Percentiles rank a stretch among this genome's conserved stretches.
Evolutionary conservation across 1,140 invertebrate species (phyloP).

Genomic region (Ylistrum balloti): DNA sequence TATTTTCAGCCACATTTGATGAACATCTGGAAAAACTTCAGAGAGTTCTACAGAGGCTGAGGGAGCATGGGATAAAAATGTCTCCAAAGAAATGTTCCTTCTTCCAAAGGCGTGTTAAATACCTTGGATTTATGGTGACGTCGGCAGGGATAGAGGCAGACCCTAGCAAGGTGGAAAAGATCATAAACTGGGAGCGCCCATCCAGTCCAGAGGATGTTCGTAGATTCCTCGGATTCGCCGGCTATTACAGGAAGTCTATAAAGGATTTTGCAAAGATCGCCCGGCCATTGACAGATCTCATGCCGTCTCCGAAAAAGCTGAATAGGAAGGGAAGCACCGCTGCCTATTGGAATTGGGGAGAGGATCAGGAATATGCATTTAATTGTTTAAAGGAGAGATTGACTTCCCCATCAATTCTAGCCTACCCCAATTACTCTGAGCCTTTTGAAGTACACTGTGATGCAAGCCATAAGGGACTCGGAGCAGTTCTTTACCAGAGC

Average conservation of each 20-base stretch:
- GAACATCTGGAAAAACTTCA: slow-evolving; percentile 55
- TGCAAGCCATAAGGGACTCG: slow-evolving; percentile 66
- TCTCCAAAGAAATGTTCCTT: slow-evolving; percentile 77
- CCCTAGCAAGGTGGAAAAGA: slow-evolving; percentile 57
- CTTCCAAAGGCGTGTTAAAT: slow-evolving; percentile 65
- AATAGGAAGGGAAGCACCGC: background rate
- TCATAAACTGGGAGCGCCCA: slow-evolving; percentile 56
- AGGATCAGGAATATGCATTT: slow-evolving; percentile 55
- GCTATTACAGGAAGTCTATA: slow-evolving; percentile 72
- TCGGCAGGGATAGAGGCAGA: slow-evolving; percentile 60
- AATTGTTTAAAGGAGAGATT: slow-evolving; percentile 49
- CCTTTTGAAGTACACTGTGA: slow-evolving; percentile 70
- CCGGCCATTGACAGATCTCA: slow-evolving; percentile 49
- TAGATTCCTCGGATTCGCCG: slow-evolving; percentile 66
- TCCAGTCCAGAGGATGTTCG: slow-evolving; percentile 73
- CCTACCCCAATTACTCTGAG: slow-evolving; percentile 58
- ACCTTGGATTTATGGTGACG: slow-evolving; percentile 62
- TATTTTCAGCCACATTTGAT: slow-evolving; percentile 51
- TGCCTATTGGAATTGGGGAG: slow-evolving; percentile 43
- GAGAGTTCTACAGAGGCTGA: slow-evolving; percentile 63
- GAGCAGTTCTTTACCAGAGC: slow-evolving; percentile 52
- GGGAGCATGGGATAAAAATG: slow-evolving; percentile 64
- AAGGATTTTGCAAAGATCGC: slow-evolving; percentile 60
- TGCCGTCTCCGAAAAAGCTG: slow-evolving; percentile 39
- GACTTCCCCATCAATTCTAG: slow-evolving; percentile 60